phyloP scores from a whole-genome alignment of 2,113 vertebrate genomes.

The Sorex fumeus region DNA sequence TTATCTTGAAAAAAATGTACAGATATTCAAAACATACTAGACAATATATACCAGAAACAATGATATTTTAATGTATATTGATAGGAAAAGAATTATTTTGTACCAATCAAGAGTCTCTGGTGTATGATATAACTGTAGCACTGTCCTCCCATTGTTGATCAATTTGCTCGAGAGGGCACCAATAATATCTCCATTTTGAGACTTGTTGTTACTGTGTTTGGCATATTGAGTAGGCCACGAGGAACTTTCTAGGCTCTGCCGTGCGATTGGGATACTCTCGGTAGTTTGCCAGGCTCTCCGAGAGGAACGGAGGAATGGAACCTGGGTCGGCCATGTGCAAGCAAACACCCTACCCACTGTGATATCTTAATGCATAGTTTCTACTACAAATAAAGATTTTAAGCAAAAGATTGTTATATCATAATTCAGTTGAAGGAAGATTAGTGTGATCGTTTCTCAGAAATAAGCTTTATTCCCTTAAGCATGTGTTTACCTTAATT shows the following conservation, averaged over 20 bases:
- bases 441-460: conserved; percentile 37
- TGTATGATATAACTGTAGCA: not conserved
- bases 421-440: conserved; percentile 42
- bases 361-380: conserved; percentile 10
- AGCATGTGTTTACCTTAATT: conserved; percentile 79
- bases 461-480: conserved; percentile 56
- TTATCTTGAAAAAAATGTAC: conserved; percentile 47
- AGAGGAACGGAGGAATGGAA: too few species aligned
- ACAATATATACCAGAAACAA: conserved; percentile 68
- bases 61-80: conserved; percentile 61
- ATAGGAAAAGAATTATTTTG: not conserved
- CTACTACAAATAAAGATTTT: conserved; percentile 43
- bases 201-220: too few species aligned
- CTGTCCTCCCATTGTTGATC: too few species aligned
- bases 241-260: too few species aligned
- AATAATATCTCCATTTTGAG: too few species aligned
- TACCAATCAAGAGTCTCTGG: not conserved
- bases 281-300: too few species aligned
- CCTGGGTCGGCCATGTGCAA: too few species aligned
- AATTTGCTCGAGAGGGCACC: too few species aligned
- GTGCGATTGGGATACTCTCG: too few species aligned
- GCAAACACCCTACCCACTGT: too few species aligned
- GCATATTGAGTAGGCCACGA: too few species aligned
- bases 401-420: conserved; percentile 12
- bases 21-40: conserved; percentile 16